These are phyloP conservation scores for Gisinianus flammeolus DNA, from an alignment of 2,888 invertebrate species.

Conservation along the genomic window DNA sequence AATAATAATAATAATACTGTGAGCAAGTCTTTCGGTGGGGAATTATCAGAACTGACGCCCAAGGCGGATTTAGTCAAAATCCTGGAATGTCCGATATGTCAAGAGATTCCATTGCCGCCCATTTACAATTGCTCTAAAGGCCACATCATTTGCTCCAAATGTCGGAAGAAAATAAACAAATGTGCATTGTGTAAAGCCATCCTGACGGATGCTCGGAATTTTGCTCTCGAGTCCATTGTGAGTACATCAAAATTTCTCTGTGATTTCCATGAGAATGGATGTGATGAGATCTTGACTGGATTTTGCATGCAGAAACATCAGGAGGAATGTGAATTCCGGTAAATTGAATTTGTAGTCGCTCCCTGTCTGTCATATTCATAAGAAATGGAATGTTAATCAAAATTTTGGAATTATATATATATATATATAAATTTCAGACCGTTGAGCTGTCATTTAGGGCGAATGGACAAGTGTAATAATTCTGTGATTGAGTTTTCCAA, in stretches of 20 bases:
- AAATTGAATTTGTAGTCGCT: not conserved
- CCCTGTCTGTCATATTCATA: not conserved
- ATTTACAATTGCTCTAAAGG: conserved; percentile 20
- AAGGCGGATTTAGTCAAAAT: conserved; percentile 15
- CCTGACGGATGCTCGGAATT: conserved; percentile 24
- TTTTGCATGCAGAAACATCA: conserved; percentile 4
- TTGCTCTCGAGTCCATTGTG: conserved; percentile 29
- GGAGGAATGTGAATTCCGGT: conserved; percentile 28
- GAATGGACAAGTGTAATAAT: conserved; percentile 12
- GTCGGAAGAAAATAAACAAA: conserved; percentile 9
- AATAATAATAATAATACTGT: too few relatives aligned
- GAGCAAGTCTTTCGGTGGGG: conserved; percentile 11
- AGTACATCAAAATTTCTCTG: conserved; percentile 27
- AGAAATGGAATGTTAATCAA: not conserved
- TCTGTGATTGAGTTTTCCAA: conserved; percentile 19
- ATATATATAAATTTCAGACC: not conserved
- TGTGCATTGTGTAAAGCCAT: conserved; percentile 16
- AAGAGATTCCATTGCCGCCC: conserved; percentile 23
- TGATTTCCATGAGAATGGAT: conserved; percentile 21
- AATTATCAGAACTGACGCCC: conserved; percentile 21
- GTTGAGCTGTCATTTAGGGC: conserved; percentile 14
- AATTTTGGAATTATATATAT: not conserved
- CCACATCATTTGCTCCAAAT: conserved; percentile 23
- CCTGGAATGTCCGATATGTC: conserved; percentile 25
- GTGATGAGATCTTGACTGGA: conserved; percentile 4